Conservation (phyloP, 1,140 invertebrate species). For the Ceratosolen fusciceps region DNA sequence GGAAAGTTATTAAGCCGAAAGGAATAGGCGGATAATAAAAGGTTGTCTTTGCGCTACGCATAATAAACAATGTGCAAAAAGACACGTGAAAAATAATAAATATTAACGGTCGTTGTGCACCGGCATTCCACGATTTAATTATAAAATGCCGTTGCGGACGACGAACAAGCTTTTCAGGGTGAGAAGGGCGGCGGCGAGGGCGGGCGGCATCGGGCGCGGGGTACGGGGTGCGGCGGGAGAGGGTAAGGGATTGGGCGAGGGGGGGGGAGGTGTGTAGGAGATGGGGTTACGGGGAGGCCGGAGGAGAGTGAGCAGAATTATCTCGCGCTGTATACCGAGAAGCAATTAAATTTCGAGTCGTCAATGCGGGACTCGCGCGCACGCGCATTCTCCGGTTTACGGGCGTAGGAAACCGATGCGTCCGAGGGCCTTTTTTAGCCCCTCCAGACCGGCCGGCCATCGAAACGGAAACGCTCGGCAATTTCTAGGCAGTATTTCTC, state of each 20-base stretch:
- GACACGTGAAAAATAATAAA: slow-evolving; percentile 40
- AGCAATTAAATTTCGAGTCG: slow-evolving; percentile 44
- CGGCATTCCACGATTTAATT: slow-evolving; percentile 34
- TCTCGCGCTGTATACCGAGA: slow-evolving; percentile 37
- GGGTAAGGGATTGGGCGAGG: too few species aligned
- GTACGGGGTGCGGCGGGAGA: too few species aligned
- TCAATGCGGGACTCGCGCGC: slow-evolving; percentile 12
- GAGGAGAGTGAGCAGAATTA: slow-evolving; percentile 15
- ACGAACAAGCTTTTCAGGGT: slow-evolving; percentile 28
- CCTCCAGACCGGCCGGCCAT: background rate
- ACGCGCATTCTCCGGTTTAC: slow-evolving; percentile 34
- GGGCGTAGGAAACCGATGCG: slow-evolving; percentile 27
- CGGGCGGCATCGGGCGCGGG: too few species aligned
- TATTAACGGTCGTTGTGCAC: slow-evolving; percentile 25
- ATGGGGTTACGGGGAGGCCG: too few species aligned
- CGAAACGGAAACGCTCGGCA: slow-evolving; percentile 37
- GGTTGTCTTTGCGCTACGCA: slow-evolving; percentile 26
- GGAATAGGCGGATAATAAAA: slow-evolving; percentile 21
- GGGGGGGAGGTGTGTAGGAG: too few species aligned
- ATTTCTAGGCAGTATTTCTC: slow-evolving; percentile 30
- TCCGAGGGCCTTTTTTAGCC: slow-evolving; percentile 18
- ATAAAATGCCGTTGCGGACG: slow-evolving; percentile 31
- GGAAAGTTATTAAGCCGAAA: slow-evolving; percentile 26
- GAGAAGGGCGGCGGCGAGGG: too few species aligned
- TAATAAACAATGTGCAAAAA: slow-evolving; percentile 39